A percentile compares a stretch with the other conserved stretches of the same genome.
Conservation (phyloP, 2,797 vertebrate genomes). For the Chelmon rostratus region DNA sequence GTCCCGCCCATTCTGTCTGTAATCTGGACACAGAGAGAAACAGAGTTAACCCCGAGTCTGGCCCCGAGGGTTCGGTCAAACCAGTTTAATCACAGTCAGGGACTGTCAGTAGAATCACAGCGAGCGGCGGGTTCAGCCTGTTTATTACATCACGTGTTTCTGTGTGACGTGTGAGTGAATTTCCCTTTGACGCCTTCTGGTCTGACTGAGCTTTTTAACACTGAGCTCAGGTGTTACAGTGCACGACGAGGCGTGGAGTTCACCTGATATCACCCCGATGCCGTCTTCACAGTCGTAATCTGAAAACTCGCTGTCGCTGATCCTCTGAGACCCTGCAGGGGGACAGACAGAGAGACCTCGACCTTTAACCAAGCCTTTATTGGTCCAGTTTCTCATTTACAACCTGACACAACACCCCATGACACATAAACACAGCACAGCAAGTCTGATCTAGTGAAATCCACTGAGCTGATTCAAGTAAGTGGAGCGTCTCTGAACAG, state of each 20-base stretch:
- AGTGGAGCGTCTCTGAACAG: too few species aligned
- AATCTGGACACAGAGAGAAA: slow-evolving; percentile 83
- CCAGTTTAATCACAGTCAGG: background rate
- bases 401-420: too few species aligned
- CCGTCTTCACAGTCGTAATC: slow-evolving; percentile 97
- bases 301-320: slow-evolving; percentile 95
- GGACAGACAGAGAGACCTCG: background rate
- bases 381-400: too few species aligned
- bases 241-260: slow-evolving; percentile 41
- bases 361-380: too few species aligned
- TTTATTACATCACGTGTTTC: background rate
- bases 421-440: too few species aligned
- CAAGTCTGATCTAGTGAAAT: too few species aligned
- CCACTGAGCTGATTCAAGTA: too few species aligned
- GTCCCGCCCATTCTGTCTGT: slow-evolving; percentile 91
- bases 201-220: background rate
- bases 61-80: background rate
- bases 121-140: too few species aligned
- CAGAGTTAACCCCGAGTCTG: background rate
- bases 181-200: background rate
- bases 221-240: background rate
- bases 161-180: background rate
- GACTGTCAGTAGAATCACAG: too few species aligned
- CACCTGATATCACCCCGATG: slow-evolving; percentile 95
- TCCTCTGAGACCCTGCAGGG: slow-evolving; percentile 93